Conservation (phyloP, 1,140 invertebrate species). For the Oscheius sp. region DNA sequence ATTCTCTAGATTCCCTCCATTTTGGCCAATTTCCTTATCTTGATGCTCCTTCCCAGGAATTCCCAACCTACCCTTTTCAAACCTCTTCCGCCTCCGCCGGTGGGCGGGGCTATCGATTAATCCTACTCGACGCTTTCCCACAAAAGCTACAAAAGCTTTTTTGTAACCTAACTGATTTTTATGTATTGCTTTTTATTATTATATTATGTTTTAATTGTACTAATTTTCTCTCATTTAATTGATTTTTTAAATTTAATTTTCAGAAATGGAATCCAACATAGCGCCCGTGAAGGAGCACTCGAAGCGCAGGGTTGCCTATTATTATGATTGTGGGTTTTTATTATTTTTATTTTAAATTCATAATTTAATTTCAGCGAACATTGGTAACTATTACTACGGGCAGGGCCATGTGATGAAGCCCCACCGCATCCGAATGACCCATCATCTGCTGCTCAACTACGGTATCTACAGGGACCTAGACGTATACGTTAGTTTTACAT, state of each 20-base stretch:
- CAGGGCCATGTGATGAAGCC: constrained; percentile 99
- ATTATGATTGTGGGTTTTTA: constrained; percentile 90
- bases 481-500: constrained; percentile 81
- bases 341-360: not conserved
- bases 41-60: too few species aligned
- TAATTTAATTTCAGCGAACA: constrained; percentile 75
- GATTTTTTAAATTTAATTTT: not conserved
- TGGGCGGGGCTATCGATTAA: too few species aligned
- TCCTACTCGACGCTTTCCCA: too few species aligned
- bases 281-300: constrained; percentile 73
- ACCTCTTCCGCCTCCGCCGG: too few species aligned
- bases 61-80: too few species aligned
- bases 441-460: constrained; percentile 97
- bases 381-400: constrained; percentile 99
- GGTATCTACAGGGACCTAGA: constrained; percentile 99
- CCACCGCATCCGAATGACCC: constrained; percentile 96
- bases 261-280: constrained; percentile 21
- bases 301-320: constrained; percentile 92
- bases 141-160: too few species aligned
- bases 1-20: too few species aligned
- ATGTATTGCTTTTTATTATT: too few species aligned
- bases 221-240: not conserved
- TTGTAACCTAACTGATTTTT: too few species aligned
- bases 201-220: too few species aligned
- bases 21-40: too few species aligned